These are phyloP conservation scores for Sprattus sprattus DNA, from an alignment of 2,113 vertebrate species.

Conservation along the genomic window DNA sequence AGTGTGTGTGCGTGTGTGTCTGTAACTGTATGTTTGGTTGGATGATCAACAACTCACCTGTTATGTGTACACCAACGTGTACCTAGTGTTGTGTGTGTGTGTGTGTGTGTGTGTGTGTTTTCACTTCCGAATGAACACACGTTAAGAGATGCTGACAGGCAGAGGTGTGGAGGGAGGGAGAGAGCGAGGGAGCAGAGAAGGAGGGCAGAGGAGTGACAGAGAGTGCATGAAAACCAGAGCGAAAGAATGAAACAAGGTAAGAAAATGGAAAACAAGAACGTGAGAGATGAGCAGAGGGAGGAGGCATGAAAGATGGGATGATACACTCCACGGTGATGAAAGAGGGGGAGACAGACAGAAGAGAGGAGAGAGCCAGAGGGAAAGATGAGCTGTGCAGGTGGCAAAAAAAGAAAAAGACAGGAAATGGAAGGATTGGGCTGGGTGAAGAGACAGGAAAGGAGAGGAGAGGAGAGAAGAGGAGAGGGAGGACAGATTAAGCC, in stretches of 20 bases:
- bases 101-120: constrained; percentile 21
- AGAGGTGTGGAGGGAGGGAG: background rate
- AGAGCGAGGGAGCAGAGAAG: background rate
- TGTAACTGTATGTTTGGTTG: background rate
- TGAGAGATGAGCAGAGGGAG: background rate
- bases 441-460: too few relatives aligned
- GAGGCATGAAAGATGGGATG: background rate
- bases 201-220: background rate
- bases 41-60: background rate
- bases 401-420: background rate
- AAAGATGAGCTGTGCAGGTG: background rate
- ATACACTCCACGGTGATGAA: background rate
- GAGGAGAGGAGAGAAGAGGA: background rate
- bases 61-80: background rate
- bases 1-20: background rate
- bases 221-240: background rate
- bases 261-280: background rate
- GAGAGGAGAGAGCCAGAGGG: background rate
- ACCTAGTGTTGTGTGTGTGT: background rate
- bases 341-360: background rate
- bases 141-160: background rate
- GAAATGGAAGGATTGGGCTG: background rate
- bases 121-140: background rate
- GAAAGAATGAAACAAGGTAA: background rate
- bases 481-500: constrained; percentile 8